phyloP scores from a whole-genome alignment of 2,797 vertebrate genomes.

The Rousettus madagascariensis region DNA sequence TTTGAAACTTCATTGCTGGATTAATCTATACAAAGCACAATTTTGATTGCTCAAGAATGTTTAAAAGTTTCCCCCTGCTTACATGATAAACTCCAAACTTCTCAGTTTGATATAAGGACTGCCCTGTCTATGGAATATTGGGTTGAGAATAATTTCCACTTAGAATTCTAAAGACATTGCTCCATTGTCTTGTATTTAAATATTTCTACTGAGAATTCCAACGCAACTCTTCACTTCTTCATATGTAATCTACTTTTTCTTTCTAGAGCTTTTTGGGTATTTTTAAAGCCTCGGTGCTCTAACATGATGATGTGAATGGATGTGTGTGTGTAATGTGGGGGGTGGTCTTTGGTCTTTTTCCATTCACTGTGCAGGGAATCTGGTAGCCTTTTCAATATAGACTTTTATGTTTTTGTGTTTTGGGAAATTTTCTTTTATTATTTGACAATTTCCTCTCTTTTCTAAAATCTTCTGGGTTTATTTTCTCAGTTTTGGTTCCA shows the following conservation, averaged over 20 bases:
- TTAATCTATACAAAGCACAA: background rate
- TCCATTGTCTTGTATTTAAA: background rate
- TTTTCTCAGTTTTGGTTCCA: conserved; percentile 12
- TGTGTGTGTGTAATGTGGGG: background rate
- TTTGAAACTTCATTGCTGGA: conserved; percentile 3
- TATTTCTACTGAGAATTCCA: conserved; percentile 26
- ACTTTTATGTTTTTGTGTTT: background rate
- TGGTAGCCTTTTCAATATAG: background rate
- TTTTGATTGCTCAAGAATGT: background rate
- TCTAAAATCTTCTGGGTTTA: background rate
- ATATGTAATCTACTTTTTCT: background rate
- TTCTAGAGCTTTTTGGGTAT: conserved; percentile 7
- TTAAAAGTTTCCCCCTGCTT: background rate
- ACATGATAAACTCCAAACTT: background rate
- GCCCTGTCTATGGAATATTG: background rate
- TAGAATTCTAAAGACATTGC: conserved; percentile 19
- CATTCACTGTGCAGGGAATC: background rate
- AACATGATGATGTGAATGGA: background rate
- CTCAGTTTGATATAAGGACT: background rate
- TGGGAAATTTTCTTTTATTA: conserved; percentile 24
- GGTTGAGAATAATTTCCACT: conserved; percentile 12
- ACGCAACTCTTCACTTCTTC: background rate
- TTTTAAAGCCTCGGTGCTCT: background rate
- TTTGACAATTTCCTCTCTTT: background rate
- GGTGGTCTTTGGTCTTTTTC: background rate